Conservation (phyloP, 2,797 vertebrate species). For the Xenopus petersii region DNA sequence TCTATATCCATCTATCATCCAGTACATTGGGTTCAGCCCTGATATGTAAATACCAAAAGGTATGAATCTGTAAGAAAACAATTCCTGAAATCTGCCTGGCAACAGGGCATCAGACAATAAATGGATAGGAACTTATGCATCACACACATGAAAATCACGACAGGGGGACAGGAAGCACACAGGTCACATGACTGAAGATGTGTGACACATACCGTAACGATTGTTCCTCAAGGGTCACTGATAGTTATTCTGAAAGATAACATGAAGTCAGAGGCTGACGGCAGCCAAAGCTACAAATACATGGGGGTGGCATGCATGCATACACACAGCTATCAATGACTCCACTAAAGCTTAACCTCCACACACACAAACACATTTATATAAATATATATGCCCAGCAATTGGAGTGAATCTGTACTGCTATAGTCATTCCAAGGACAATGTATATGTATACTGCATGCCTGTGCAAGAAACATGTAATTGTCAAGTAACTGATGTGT, state of each 20-base stretch:
- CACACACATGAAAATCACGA: conserved; percentile 54
- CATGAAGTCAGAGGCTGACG: conserved; percentile 71
- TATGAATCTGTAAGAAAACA: background rate
- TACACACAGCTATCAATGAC: conserved; percentile 2
- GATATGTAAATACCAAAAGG: too few relatives aligned
- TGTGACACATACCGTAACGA: conserved; percentile 81
- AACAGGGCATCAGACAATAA: conserved; percentile 44
- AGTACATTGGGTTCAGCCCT: too few relatives aligned
- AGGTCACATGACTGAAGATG: conserved; percentile 50
- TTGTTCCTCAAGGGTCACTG: conserved; percentile 96
- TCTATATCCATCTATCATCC: too few relatives aligned
- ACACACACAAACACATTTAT: background rate
- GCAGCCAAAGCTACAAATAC: conserved; percentile 32
- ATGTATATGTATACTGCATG: conserved; percentile 32
- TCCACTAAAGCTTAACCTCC: too few relatives aligned
- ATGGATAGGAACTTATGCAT: conserved; percentile 45
- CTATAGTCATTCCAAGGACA: background rate
- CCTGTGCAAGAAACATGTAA: conserved; percentile 26
- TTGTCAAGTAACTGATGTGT: too few relatives aligned
- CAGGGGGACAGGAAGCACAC: conserved; percentile 46
- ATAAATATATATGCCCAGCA: conserved; percentile 37
- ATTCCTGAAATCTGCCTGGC: conserved; percentile 31
- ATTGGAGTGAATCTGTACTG: background rate
- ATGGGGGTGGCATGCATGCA: conserved; percentile 14
- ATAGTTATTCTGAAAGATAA: conserved; percentile 98